Percentiles rank a stretch among this genome's conserved stretches.
phyloP scores from a whole-genome alignment of 2,888 invertebrate species.

The Trachelus tabidus region DNA sequence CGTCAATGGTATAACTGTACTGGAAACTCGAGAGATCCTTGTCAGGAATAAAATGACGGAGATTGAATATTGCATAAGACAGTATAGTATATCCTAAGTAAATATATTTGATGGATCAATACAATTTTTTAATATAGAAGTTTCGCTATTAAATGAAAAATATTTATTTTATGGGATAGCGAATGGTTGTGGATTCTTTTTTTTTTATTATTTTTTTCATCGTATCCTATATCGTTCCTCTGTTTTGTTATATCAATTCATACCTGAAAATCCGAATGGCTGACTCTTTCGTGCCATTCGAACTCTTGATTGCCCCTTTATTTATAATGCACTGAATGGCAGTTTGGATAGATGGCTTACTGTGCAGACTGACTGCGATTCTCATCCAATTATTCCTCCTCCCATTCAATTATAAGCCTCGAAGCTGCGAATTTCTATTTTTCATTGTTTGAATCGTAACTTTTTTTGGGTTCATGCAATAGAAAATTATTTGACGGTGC shows the following conservation, averaged over 20 bases:
- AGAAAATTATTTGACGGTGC: background rate
- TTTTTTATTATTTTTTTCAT: background rate
- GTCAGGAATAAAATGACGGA: background rate
- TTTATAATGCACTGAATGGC: slow-evolving; percentile 46
- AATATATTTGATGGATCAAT: background rate
- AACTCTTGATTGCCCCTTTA: slow-evolving; percentile 52
- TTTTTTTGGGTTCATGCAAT: background rate
- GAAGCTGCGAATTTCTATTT: slow-evolving; percentile 32
- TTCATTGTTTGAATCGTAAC: background rate
- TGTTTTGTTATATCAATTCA: background rate
- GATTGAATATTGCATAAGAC: background rate
- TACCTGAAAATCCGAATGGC: slow-evolving; percentile 29
- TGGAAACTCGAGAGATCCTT: background rate
- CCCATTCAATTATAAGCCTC: slow-evolving; percentile 40
- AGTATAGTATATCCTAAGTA: background rate
- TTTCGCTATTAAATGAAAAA: background rate
- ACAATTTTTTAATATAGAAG: background rate
- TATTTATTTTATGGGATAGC: background rate
- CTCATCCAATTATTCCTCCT: slow-evolving; percentile 19
- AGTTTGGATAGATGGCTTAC: slow-evolving; percentile 46
- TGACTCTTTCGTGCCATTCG: slow-evolving; percentile 40
- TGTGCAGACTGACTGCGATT: slow-evolving; percentile 25
- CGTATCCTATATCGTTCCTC: background rate
- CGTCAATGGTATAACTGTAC: background rate
- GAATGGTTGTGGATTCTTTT: background rate